Base-by-base conservation (phyloP, 2,113 vertebrate genomes). In the Ascaphus truei region DNA sequence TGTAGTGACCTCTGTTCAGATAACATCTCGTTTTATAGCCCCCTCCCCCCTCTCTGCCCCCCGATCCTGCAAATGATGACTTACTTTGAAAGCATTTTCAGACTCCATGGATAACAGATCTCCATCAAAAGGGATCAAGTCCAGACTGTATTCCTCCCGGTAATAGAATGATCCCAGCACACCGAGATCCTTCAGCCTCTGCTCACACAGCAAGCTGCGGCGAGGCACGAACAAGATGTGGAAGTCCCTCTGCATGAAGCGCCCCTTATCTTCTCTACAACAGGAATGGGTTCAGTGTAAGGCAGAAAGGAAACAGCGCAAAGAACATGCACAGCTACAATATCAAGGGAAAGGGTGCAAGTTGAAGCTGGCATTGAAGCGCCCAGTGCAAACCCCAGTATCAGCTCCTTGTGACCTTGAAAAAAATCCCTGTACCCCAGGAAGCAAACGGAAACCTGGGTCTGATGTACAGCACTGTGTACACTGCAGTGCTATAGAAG, bases 91-190 rank as follows among this genome's bases (percentile, higher is more conserved):
- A 0, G 95, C 93, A 1, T 89, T 88, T 76, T 99, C 96, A 0
- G 95, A 94, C 67, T 99, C 97, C 97, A 99, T 99, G 77, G 97
- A 99, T 8, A 99, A 88, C 69, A 99, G 89, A 73, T 99, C 96
- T 4, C 95, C 92, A 0, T 99, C 97, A 2, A 96, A 98, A 1
- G 97, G 97, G 45, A 99, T 98, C 50, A 99, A 78, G 73, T 99
- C 95, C 25, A 99, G 86, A 72, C 95, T 96, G 72, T 98, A 99
- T 75, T 99, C 94, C 7, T 98, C 95, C 0, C 94, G 90, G 63
- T 96, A 94, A 74, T 89, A 89, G 72, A 99, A 96, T 23, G 93
- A 93, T 22, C 91, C 93, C 73, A 96, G 76, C 37, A 98, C 93
- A 0, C 96, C 95, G 74, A 94, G 92, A 71, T 99, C 95, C 74